Percentiles rank a stretch among this genome's conserved stretches.
Evolutionary conservation across 2,113 vertebrate genomes (phyloP).

Genomic region (Chaetodon trifascialis): DNA sequence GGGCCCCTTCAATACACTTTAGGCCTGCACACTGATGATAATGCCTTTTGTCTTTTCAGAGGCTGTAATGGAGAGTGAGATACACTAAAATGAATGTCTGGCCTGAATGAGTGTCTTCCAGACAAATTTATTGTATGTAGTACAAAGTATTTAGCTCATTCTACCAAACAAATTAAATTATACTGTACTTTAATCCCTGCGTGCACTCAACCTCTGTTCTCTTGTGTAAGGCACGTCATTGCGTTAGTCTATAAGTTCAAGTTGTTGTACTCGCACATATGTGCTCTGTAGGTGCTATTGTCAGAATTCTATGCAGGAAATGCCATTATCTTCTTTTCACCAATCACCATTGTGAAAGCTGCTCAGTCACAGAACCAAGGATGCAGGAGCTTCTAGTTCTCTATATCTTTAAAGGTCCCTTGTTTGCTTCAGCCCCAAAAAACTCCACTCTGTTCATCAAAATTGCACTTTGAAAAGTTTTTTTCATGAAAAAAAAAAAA

Average conservation of each 20-base stretch:
- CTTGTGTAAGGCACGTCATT: neutral
- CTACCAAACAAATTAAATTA: slow-evolving; percentile 14
- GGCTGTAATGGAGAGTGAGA: slow-evolving; percentile 36
- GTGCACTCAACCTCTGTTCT: slow-evolving; percentile 6
- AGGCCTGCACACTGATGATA: slow-evolving; percentile 51
- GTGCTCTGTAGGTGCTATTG: neutral
- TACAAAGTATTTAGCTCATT: slow-evolving; percentile 14
- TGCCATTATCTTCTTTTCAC: neutral
- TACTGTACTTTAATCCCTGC: slow-evolving; percentile 9
- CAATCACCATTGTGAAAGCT: neutral
- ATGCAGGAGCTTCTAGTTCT: slow-evolving; percentile 3
- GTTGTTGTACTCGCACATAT: neutral
- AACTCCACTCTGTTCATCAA: too few relatives aligned
- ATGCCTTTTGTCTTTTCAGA: slow-evolving; percentile 54
- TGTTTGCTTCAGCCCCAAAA: too few relatives aligned
- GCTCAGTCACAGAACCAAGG: slow-evolving; percentile 29
- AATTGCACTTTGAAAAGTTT: too few relatives aligned
- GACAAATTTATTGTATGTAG: slow-evolving; percentile 29
- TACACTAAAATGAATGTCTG: slow-evolving; percentile 44
- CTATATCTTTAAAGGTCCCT: too few relatives aligned
- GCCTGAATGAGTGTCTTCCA: slow-evolving; percentile 23
- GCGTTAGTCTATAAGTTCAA: slow-evolving; percentile 20
- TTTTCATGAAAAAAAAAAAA: too few relatives aligned
- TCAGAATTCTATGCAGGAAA: neutral
- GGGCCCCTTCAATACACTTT: slow-evolving; percentile 16